phyloP scores from a whole-genome alignment of 2,888 invertebrate genomes.

The Philereme transversata region DNA sequence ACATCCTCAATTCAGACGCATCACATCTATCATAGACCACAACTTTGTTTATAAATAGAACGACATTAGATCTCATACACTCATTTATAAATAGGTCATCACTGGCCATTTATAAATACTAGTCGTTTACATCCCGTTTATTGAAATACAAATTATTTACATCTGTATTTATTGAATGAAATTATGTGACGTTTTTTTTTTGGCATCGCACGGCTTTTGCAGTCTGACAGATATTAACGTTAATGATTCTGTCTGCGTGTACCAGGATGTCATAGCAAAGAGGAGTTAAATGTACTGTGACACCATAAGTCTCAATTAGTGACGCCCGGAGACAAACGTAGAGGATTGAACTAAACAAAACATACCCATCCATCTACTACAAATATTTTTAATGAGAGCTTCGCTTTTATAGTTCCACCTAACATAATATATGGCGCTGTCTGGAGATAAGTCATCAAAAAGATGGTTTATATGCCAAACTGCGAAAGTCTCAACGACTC shows the following conservation, averaged over 20 bases:
- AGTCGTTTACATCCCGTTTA: slow-evolving; percentile 17
- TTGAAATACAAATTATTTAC: slow-evolving; percentile 21
- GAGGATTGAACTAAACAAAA: slow-evolving; percentile 51
- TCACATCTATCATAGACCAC: slow-evolving; percentile 14
- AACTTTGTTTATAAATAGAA: slow-evolving; percentile 9
- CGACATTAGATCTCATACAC: slow-evolving; percentile 15
- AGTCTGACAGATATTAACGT: slow-evolving; percentile 37
- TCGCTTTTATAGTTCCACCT: too few relatives aligned
- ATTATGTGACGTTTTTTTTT: not conserved
- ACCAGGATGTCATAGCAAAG: slow-evolving; percentile 44
- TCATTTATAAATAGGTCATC: slow-evolving; percentile 14
- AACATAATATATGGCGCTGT: too few relatives aligned
- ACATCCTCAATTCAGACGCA: slow-evolving; percentile 17
- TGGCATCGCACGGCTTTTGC: too few relatives aligned
- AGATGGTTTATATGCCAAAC: too few relatives aligned
- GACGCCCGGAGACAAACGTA: slow-evolving; percentile 57
- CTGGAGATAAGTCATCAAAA: too few relatives aligned
- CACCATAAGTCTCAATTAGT: slow-evolving; percentile 75
- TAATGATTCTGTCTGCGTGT: slow-evolving; percentile 42
- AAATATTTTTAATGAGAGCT: too few relatives aligned
- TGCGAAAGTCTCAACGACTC: too few relatives aligned
- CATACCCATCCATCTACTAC: slow-evolving; percentile 11
- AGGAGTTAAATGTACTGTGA: slow-evolving; percentile 59
- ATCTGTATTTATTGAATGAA: slow-evolving; percentile 18
- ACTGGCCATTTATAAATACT: slow-evolving; percentile 12